These are phyloP conservation scores for Papilio demoleus DNA, from an alignment of 2,888 invertebrate genomes.

Conservation along the genomic window DNA sequence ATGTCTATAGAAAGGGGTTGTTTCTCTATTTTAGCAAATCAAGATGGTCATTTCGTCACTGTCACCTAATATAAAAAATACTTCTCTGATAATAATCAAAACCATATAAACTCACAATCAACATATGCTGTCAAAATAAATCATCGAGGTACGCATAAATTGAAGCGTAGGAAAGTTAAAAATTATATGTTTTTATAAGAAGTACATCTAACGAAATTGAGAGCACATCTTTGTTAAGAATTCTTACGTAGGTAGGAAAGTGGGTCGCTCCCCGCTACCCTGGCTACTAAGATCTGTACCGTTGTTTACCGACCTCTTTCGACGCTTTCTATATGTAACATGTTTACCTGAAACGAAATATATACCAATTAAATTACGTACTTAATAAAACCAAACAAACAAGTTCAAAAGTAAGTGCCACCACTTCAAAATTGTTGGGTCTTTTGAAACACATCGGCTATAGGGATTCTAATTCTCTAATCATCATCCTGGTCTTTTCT, in stretches of 20 bases:
- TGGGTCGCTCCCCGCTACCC: slow-evolving; percentile 28
- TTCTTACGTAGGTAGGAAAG: slow-evolving; percentile 14
- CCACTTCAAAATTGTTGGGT: too few species aligned
- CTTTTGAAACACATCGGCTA: too few species aligned
- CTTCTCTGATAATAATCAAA: not conserved
- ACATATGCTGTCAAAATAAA: not conserved
- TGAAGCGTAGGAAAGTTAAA: not conserved
- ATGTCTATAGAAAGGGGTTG: too few species aligned
- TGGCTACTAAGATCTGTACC: slow-evolving; percentile 29
- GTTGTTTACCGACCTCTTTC: slow-evolving; percentile 39
- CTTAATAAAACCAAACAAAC: not conserved
- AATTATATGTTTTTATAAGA: not conserved
- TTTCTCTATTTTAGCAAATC: too few species aligned
- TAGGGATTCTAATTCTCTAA: not conserved
- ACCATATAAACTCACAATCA: not conserved
- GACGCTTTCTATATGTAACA: slow-evolving; percentile 1
- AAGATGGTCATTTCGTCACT: too few species aligned
- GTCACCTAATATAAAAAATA: too few species aligned
- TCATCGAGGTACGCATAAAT: not conserved
- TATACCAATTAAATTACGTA: slow-evolving; percentile 25
- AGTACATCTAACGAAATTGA: slow-evolving; percentile 4
- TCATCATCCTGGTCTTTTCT: not conserved
- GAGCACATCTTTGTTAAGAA: slow-evolving; percentile 14
- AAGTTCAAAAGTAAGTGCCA: not conserved
- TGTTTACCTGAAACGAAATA: slow-evolving; percentile 40